phyloP scores from a whole-genome alignment of 2,113 vertebrate species.

The Eudyptes chrysolophus region DNA sequence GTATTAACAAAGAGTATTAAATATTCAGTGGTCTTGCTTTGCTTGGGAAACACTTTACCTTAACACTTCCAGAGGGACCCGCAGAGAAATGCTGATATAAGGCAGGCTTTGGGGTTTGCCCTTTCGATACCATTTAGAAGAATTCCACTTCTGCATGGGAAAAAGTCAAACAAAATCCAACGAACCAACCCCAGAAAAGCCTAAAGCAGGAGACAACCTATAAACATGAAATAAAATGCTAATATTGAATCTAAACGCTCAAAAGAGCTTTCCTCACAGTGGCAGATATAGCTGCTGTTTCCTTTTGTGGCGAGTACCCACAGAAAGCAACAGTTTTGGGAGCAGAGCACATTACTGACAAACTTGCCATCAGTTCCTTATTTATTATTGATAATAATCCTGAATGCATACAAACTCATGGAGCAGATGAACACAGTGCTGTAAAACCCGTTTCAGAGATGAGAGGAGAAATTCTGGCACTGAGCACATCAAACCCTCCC shows the following conservation, averaged over 20 bases:
- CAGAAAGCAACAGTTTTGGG: not conserved
- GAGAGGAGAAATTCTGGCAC: too few species aligned
- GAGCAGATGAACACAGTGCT: not conserved
- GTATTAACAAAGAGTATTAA: not conserved
- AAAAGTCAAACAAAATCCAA: not conserved
- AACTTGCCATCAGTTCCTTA: not conserved
- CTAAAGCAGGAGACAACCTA: not conserved
- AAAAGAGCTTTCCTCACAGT: not conserved
- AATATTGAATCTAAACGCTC: not conserved
- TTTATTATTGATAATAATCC: too few species aligned
- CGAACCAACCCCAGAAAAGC: not conserved
- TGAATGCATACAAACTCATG: accelerated
- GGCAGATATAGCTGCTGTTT: not conserved
- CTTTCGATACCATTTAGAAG: not conserved
- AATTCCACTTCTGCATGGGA: not conserved
- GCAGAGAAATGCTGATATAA: not conserved
- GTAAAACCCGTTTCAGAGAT: not conserved
- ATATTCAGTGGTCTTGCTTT: not conserved
- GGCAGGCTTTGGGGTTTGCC: not conserved
- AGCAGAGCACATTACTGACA: not conserved
- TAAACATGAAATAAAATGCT: not conserved
- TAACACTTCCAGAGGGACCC: not conserved
- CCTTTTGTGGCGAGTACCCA: accelerated
- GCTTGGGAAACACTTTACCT: not conserved
- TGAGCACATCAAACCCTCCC: not conserved